Base-by-base conservation (phyloP, 2,113 vertebrate species). In the Brachionichthys hirsutus region DNA sequence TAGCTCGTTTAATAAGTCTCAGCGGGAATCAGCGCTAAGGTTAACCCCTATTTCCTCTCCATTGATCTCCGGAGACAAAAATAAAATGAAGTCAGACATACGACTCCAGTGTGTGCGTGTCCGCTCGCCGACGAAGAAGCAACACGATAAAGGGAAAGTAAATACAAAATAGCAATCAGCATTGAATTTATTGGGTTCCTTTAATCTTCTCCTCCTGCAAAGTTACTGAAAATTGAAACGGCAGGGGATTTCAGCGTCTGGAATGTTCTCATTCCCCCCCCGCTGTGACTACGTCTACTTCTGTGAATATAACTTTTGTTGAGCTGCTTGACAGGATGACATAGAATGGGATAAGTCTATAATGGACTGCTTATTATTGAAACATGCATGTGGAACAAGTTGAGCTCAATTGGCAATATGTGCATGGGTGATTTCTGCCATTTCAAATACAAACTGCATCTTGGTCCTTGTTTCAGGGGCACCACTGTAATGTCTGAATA, bases 1-100 rank as follows among this genome's bases (percentile, higher is more conserved):
- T 71, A 57, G 64, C 60, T 73, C 70, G 78, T 81, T 68, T 85
- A 81, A 86, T 85, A 85, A 81, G 78, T 85, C 88, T 81, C 67
- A 69, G 50, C 54, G 78, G 65, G 68, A 82, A 83, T 80, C 79
- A 42, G 73, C 77, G 48, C 71, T 56, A 57, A 62, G 30, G 69
- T 69, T 70, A 73, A 75, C 68, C 70, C 61, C 54, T 38, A 55
- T 73, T 82, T 75, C 75, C 57, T 73, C 74, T 47, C 50, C 49
- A 79, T 77, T 75, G 77, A 81, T 75, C 73, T 73, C 22, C 34
- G 30, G 34, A 47, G 52, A 58, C 8, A 4, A 30, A 30, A 30
- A 57, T 53, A 56, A 75, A 36, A 54, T 18, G 57, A 64, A 20
- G 35, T 18, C 24, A 35, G 17, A 35, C 62, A 55, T 69, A 35